Evolutionary conservation across 2,113 vertebrate genomes (phyloP).

Genomic region (Alectura lathami): DNA sequence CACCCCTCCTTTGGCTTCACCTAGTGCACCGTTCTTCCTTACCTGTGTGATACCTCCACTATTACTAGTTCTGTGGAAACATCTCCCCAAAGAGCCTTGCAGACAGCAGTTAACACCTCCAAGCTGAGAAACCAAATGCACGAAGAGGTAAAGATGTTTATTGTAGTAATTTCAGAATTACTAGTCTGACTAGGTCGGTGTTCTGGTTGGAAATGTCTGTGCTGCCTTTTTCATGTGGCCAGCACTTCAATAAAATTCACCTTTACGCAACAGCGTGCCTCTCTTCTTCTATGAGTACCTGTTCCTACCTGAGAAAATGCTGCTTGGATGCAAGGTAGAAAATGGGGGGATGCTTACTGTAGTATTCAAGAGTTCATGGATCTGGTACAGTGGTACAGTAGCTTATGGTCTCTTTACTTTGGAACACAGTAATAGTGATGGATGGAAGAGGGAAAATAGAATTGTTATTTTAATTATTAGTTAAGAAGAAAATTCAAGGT

Average conservation of each 20-base stretch:
- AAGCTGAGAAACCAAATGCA: slow-evolving; percentile 32
- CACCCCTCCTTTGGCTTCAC: background rate
- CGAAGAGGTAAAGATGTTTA: slow-evolving; percentile 21
- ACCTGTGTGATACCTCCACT: background rate
- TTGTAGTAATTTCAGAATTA: slow-evolving; percentile 1
- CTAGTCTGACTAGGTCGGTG: background rate
- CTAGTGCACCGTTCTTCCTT: background rate
- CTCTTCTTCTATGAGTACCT: background rate
- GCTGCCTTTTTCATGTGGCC: background rate
- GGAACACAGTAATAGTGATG: background rate
- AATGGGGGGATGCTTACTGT: background rate
- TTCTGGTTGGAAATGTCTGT: slow-evolving; percentile 9
- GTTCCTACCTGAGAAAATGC: background rate
- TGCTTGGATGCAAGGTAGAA: background rate
- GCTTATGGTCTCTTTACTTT: background rate
- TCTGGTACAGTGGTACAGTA: background rate
- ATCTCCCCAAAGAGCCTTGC: background rate
- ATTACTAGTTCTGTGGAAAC: slow-evolving; percentile 4
- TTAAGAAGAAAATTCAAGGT: background rate
- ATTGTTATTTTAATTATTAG: background rate
- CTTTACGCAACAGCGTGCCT: background rate
- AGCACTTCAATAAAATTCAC: slow-evolving; percentile 44
- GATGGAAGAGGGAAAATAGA: background rate
- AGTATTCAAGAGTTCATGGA: background rate
- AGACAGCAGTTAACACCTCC: background rate